Conservation (phyloP, 1,140 invertebrate species). For the Anastatus disparis region DNA sequence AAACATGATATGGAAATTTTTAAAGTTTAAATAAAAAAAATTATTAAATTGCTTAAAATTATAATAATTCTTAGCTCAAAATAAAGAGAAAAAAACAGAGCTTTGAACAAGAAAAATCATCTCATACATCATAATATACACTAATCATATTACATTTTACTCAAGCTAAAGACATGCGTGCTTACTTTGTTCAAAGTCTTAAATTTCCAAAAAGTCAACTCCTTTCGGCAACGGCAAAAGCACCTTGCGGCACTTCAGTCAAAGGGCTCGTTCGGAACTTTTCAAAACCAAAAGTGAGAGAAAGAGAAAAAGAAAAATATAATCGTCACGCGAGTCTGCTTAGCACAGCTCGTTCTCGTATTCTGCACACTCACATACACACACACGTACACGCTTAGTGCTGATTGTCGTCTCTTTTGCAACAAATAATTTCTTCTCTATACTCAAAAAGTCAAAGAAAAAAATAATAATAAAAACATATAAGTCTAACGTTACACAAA, state of each 20-base stretch:
- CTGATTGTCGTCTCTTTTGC: constrained; percentile 28
- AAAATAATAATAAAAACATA: background rate
- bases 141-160: constrained; percentile 10
- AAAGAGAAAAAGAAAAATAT: constrained; percentile 27
- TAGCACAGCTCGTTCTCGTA: constrained; percentile 25
- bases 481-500: background rate
- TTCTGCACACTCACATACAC: too few species aligned
- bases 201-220: constrained; percentile 17
- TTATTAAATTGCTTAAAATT: too few species aligned
- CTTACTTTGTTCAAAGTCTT: background rate
- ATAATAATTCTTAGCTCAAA: too few species aligned
- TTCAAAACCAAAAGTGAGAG: background rate
- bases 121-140: too few species aligned
- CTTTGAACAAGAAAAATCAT: too few species aligned
- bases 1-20: too few species aligned
- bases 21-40: too few species aligned
- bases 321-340: constrained; percentile 37
- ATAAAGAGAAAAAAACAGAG: too few species aligned
- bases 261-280: background rate
- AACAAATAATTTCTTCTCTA: too few species aligned
- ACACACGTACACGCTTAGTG: too few species aligned
- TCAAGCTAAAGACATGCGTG: background rate
- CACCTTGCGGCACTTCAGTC: background rate
- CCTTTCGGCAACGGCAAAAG: background rate
- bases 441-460: constrained; percentile 12